Base-by-base conservation (phyloP, 53 echinoderm and acorn worm species). In the Stichopus horrens region DNA sequence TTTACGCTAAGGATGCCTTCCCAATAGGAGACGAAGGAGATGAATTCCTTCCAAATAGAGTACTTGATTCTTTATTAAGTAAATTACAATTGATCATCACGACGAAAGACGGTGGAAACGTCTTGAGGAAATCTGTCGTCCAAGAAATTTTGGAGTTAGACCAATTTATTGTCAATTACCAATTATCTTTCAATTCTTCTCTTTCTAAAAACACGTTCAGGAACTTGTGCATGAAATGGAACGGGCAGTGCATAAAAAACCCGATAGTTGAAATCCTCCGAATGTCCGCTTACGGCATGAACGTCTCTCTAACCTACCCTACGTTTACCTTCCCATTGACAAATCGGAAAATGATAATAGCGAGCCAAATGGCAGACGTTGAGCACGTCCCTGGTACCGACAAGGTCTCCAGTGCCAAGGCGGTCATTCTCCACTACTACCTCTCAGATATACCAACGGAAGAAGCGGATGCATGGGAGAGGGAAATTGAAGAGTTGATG, bases 31-130 rank as follows among this genome's bases (percentile, higher is more conserved):
- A 89, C 7, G 96, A 94, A 14, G 96, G 92, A 7, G 90, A 57
- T 23, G 96, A 99, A 53, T 96, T 99, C 18, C 86, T 95, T 13
- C 96, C 99, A 9, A 94, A 95, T 60, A 91, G 99, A 3, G 94
- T 94, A 75, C 83, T 95, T 22, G 93, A 93, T 53, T 56, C 93
- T 18, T 94, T 95, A 68, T 75, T 87, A 19, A 93, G 92, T 8
- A 92, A 93, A 51, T 93, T 95, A 0, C 91, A 93, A 9, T 51
- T 99, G 16, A 96, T 99, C 37, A 77, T 94, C 58, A 90, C 89
- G 0, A 92, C 94, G 20, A 89, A 73, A 57, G 91, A 93, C 81
- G 96, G 93, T 19, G 91, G 89, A 57, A 96, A 94, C 58, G 81
- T 93, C 16, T 78, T 99, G 22, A 86, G 89, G n/a, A 79, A 92